A percentile compares a stretch with the other conserved stretches of the same genome.
phyloP scores from a whole-genome alignment of 1,140 invertebrate species.

The Daktulosphaira vitifoliae region DNA sequence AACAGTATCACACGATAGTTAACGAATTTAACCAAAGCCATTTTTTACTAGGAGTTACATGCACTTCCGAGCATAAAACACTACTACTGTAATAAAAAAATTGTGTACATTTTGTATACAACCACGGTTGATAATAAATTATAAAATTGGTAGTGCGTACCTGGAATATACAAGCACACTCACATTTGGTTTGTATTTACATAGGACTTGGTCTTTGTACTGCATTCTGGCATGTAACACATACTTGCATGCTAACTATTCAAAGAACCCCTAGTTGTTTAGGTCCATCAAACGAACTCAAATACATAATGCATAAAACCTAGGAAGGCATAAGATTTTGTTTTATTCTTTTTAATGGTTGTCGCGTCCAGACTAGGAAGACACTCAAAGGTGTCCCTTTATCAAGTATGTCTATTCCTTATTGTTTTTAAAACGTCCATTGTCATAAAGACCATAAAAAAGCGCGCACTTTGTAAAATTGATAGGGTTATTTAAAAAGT shows the following conservation, averaged over 20 bases:
- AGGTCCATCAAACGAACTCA: conserved; percentile 4
- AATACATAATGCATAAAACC: conserved; percentile 23
- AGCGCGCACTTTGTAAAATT: no score
- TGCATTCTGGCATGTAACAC: not conserved
- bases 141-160: conserved; percentile 13
- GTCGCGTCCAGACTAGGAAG: conserved; percentile 1
- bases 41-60: no score
- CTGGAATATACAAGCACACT: not conserved
- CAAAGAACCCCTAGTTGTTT: not conserved
- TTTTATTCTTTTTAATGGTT: conserved; percentile 19
- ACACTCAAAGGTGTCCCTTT: not conserved
- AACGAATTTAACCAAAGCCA: no score
- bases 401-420: not conserved
- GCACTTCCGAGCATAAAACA: no score
- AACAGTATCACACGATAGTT: no score
- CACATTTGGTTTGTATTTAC: conserved; percentile 23
- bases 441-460: not conserved
- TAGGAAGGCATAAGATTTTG: not conserved
- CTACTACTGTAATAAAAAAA: no score
- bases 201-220: not conserved
- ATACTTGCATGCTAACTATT: not conserved
- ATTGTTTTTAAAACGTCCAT: not conserved
- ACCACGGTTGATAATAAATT: conserved; percentile 13
- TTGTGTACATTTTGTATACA: no score
- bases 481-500: no score